Percentiles rank a stretch among this genome's conserved stretches.
These are phyloP conservation scores for Zaprionus obscuricornis DNA, from an alignment of 2,888 invertebrate species.

Conservation along the genomic window DNA sequence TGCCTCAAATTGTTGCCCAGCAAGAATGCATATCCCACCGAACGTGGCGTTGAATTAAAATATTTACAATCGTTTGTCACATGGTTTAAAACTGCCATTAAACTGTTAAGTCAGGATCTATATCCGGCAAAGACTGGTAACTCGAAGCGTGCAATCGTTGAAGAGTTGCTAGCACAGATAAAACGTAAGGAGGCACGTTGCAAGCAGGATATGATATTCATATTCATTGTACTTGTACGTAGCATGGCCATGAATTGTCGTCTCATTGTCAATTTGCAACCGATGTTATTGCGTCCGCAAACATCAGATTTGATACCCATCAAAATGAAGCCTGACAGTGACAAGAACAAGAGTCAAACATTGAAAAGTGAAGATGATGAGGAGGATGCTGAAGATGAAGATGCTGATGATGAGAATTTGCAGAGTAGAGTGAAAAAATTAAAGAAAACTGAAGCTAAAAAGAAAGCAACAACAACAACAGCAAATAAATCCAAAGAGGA, in stretches of 20 bases:
- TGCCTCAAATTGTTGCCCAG: slow-evolving; percentile 90
- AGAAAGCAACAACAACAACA: neutral
- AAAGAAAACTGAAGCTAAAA: slow-evolving; percentile 3
- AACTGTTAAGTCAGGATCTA: slow-evolving; percentile 85
- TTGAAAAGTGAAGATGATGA: slow-evolving; percentile 19
- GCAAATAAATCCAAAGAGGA: slow-evolving; percentile 3
- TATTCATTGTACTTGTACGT: slow-evolving; percentile 90
- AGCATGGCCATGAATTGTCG: slow-evolving; percentile 92
- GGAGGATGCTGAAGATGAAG: slow-evolving; percentile 12
- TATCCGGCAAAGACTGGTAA: slow-evolving; percentile 84
- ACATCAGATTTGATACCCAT: slow-evolving; percentile 87
- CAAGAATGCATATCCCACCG: slow-evolving; percentile 89
- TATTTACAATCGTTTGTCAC: slow-evolving; percentile 90
- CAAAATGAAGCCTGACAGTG: slow-evolving; percentile 81
- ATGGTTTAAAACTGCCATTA: slow-evolving; percentile 89
- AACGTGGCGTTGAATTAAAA: slow-evolving; percentile 88
- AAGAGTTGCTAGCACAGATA: slow-evolving; percentile 85
- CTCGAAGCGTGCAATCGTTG: slow-evolving; percentile 31
- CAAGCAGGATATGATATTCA: slow-evolving; percentile 88
- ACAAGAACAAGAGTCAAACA: slow-evolving; percentile 39
- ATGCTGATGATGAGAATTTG: slow-evolving; percentile 14
- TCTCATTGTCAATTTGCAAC: slow-evolving; percentile 91
- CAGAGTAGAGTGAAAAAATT: slow-evolving; percentile 11
- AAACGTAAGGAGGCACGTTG: slow-evolving; percentile 86
- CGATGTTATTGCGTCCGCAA: slow-evolving; percentile 89